A percentile compares a stretch with the other conserved stretches of the same genome.
Evolutionary conservation across 2,888 invertebrate genomes (phyloP).

Genomic region (Spisula solida): DNA sequence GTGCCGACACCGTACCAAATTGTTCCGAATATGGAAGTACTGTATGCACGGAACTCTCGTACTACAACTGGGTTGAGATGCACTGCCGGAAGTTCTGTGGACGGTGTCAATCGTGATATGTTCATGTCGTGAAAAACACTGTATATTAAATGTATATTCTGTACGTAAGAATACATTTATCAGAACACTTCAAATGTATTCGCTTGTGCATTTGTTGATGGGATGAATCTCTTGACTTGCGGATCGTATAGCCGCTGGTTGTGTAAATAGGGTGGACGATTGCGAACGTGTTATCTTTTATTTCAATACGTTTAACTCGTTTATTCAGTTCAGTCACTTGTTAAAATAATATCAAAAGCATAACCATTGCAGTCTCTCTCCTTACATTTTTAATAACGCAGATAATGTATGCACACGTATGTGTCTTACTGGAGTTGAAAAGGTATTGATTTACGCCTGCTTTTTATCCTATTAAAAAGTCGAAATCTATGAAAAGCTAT

Average conservation of each 20-base stretch:
- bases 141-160: not conserved
- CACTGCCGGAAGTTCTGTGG: constrained; percentile 64
- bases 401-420: too few species aligned
- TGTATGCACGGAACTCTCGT: constrained; percentile 62
- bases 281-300: not conserved
- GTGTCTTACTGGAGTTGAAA: too few species aligned
- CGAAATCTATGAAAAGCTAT: too few species aligned
- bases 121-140: not conserved
- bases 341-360: too few species aligned
- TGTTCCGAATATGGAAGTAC: constrained; percentile 61
- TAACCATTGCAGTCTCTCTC: too few species aligned
- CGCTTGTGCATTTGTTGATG: not conserved
- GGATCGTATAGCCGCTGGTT: not conserved
- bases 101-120: constrained; percentile 52
- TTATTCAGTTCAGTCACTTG: too few species aligned
- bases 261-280: not conserved
- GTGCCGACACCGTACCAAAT: constrained; percentile 56
- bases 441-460: too few species aligned
- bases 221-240: not conserved
- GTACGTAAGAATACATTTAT: not conserved
- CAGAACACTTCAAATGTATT: not conserved
- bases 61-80: constrained; percentile 69
- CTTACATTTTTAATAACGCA: too few species aligned
- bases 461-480: too few species aligned
- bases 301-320: not conserved